A percentile compares a stretch with the other conserved stretches of the same genome.
These are phyloP conservation scores for Lagria hirta DNA, from an alignment of 2,888 invertebrate genomes.

Conservation along the genomic window DNA sequence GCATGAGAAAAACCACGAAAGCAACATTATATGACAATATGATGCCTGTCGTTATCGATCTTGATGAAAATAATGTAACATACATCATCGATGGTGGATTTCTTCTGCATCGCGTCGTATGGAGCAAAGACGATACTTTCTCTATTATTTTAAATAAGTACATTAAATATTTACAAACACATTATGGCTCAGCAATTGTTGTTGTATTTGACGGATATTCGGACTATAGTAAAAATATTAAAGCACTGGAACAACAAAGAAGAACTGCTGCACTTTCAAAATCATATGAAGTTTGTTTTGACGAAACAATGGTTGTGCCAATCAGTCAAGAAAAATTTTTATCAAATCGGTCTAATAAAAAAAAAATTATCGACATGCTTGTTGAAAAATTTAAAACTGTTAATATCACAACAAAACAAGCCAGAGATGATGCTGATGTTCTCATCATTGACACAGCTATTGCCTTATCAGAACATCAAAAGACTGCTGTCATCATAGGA, in stretches of 20 bases:
- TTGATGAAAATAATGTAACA: conserved; percentile 19
- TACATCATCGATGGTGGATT: conserved; percentile 22
- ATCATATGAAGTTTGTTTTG: conserved; percentile 46
- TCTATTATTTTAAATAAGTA: conserved; percentile 33
- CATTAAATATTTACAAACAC: conserved; percentile 33
- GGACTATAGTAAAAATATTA: conserved; percentile 43
- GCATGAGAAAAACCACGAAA: conserved; percentile 32
- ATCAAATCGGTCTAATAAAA: conserved; percentile 29
- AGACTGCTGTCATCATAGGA: conserved; percentile 42
- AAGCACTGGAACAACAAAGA: conserved; percentile 46
- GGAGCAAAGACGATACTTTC: conserved; percentile 18
- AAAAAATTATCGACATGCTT: background rate
- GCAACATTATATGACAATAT: conserved; percentile 33
- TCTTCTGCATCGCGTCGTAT: conserved; percentile 23
- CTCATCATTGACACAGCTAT: conserved; percentile 47
- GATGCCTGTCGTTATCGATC: conserved; percentile 11
- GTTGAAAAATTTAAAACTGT: conserved; percentile 25
- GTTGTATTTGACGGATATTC: conserved; percentile 32
- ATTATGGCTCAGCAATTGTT: conserved; percentile 37
- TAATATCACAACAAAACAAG: conserved; percentile 46
- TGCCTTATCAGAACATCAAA: conserved; percentile 35
- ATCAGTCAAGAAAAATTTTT: conserved; percentile 37
- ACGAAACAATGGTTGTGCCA: conserved; percentile 41
- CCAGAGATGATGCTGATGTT: conserved; percentile 49
- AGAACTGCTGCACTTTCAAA: conserved; percentile 46